Conservation (phyloP, 2,888 invertebrate genomes). For the Hypomecis atomaria region DNA sequence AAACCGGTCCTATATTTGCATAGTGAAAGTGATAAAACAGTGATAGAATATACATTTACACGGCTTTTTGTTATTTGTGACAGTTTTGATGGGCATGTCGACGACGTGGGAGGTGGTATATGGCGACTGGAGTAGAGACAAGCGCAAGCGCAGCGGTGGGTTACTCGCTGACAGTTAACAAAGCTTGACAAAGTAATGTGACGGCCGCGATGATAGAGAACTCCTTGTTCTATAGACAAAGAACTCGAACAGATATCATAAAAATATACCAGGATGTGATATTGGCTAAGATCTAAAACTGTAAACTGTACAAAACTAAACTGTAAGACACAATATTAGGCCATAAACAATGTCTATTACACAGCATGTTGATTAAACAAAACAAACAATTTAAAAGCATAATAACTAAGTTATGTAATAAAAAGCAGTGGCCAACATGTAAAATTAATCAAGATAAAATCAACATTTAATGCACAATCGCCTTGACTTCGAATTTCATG, state of each 20-base stretch:
- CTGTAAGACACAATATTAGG: slow-evolving; percentile 8
- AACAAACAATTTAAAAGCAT: slow-evolving; percentile 8
- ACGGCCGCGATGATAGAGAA: slow-evolving; percentile 39
- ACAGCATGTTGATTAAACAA: neutral
- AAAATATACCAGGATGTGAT: neutral
- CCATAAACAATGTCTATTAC: neutral
- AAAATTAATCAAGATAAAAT: slow-evolving; percentile 48
- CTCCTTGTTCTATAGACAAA: slow-evolving; percentile 29
- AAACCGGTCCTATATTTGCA: slow-evolving; percentile 16
- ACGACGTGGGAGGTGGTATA: slow-evolving; percentile 62
- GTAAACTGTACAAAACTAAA: slow-evolving; percentile 3
- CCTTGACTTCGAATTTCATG: slow-evolving; percentile 41
- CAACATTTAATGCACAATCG: slow-evolving; percentile 37
- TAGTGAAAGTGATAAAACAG: slow-evolving; percentile 27
- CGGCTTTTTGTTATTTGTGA: slow-evolving; percentile 39
- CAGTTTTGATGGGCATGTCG: slow-evolving; percentile 44
- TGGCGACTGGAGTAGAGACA: slow-evolving; percentile 54
- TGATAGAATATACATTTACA: slow-evolving; percentile 13
- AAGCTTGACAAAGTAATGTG: slow-evolving; percentile 54
- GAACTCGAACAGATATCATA: slow-evolving; percentile 1
- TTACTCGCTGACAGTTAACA: slow-evolving; percentile 54
- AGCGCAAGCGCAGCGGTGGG: slow-evolving; percentile 59
- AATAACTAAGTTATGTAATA: slow-evolving; percentile 27
- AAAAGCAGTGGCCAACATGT: slow-evolving; percentile 36
- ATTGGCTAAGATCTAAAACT: too few relatives aligned